Conservation (phyloP, 2,113 vertebrate species). For the Clarias gariepinus region DNA sequence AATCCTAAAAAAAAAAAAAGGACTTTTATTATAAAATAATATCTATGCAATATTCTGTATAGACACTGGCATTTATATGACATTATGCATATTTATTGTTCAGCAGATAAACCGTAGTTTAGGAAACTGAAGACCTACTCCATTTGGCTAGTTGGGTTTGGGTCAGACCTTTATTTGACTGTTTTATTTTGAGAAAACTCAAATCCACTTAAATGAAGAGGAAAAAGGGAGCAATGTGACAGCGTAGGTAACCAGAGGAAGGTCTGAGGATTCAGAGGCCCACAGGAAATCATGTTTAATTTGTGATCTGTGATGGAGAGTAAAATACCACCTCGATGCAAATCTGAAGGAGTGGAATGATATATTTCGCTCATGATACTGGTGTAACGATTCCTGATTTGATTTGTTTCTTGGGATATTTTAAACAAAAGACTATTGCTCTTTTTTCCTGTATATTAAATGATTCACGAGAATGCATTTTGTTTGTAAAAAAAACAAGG, state of each 20-base stretch:
- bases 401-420: not conserved
- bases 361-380: not conserved
- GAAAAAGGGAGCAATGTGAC: slow-evolving; percentile 14
- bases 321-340: not conserved
- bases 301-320: not conserved
- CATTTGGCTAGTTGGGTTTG: not conserved
- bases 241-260: slow-evolving; percentile 9
- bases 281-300: slow-evolving; percentile 16
- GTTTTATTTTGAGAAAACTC: slow-evolving; percentile 39
- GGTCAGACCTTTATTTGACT: not conserved
- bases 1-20: not conserved
- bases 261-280: slow-evolving; percentile 12
- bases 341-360: not conserved
- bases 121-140: not conserved
- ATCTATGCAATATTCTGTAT: slow-evolving; percentile 6
- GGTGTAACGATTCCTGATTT: not conserved
- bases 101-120: slow-evolving; percentile 20
- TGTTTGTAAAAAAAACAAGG: not conserved
- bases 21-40: not conserved
- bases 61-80: not conserved
- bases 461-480: no score
- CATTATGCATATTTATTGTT: not conserved
- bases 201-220: slow-evolving; percentile 25
- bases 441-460: not conserved
- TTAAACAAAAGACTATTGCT: not conserved